A percentile compares a stretch with the other conserved stretches of the same genome.
Conservation (phyloP, 2,797 vertebrate genomes). For the Acanthis flammea region DNA sequence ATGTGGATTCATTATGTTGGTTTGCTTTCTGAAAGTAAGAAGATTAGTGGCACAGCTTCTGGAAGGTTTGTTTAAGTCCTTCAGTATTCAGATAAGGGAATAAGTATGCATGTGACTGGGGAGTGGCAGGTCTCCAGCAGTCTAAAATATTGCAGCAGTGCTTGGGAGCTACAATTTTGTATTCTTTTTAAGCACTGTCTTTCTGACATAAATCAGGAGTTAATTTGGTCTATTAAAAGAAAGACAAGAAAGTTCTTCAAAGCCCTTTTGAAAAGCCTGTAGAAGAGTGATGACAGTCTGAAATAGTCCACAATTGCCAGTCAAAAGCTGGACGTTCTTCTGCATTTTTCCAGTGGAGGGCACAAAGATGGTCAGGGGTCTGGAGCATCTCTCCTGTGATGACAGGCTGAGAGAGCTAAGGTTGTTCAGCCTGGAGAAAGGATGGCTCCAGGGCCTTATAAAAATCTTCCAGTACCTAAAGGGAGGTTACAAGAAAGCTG, state of each 20-base stretch:
- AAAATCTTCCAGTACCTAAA: background rate
- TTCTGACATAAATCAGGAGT: background rate
- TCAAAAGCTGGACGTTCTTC: background rate
- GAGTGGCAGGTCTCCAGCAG: background rate
- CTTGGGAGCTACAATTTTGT: background rate
- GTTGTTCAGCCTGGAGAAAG: background rate
- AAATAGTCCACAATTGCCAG: background rate
- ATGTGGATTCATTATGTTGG: background rate
- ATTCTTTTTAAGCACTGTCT: background rate
- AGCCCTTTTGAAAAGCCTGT: background rate
- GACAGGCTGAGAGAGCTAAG: background rate
- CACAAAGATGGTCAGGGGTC: rapidly evolving
- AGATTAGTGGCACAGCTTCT: background rate
- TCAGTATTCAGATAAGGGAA: background rate
- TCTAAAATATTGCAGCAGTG: background rate
- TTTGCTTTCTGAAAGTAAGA: background rate
- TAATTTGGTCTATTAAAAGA: background rate
- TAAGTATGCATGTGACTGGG: background rate
- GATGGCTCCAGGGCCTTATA: background rate
- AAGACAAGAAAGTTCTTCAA: background rate
- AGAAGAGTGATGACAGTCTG: background rate
- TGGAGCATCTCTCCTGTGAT: background rate
- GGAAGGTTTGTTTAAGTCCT: background rate
- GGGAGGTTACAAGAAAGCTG: background rate
- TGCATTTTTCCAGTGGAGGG: background rate